Base-by-base conservation (phyloP, 2,888 invertebrate species). In the Tetragnatha montana region DNA sequence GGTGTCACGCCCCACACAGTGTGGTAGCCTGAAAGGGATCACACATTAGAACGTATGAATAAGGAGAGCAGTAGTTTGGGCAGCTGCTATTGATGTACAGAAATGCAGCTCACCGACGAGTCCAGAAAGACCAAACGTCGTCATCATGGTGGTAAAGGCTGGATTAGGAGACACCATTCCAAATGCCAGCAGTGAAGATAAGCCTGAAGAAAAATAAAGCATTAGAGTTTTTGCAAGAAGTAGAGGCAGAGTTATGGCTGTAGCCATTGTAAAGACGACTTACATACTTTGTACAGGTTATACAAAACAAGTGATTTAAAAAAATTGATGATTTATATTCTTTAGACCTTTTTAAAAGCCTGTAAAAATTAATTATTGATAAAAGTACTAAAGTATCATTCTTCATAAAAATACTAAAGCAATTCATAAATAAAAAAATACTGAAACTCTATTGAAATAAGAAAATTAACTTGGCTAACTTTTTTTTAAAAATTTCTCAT, bases 1-100 rank as follows among this genome's bases (percentile, higher is more conserved):
- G 97, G 97, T 19, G 97, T 97, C 21, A 98, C 97, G 81, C 97
- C 97, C 97, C 97, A 98, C 17, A 97, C 97, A 0, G 97, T 97
- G 94, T 97, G 97, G 94, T 97, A 97, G 69, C 95, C 94, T 94
- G 92, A 8, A 91, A 91, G 80, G 87, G 14, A 90, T 10, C 19
- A 79, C 50, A 76, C 4, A 60, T 35, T 35, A 35, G 4, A 35
- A 35, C 4, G 2, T 35, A 35, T 35, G 35, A 35, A 35, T 35
- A 35, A 35, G 35, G 35, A 35, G 2, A 35, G 35, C 35, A 35
- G 4, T 35, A 4, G 35, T 35, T 35, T 35, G 35, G 35, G 4
- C 1, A 35, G 35, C 35, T 35, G 35, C 35, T 1, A 35, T 35
- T 1, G 35, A 74, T 68, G 19, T 4, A 17, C 70, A 79, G 79